Evolutionary conservation across 2,797 vertebrate genomes (phyloP).

Genomic region (Moxostoma hubbsi): DNA sequence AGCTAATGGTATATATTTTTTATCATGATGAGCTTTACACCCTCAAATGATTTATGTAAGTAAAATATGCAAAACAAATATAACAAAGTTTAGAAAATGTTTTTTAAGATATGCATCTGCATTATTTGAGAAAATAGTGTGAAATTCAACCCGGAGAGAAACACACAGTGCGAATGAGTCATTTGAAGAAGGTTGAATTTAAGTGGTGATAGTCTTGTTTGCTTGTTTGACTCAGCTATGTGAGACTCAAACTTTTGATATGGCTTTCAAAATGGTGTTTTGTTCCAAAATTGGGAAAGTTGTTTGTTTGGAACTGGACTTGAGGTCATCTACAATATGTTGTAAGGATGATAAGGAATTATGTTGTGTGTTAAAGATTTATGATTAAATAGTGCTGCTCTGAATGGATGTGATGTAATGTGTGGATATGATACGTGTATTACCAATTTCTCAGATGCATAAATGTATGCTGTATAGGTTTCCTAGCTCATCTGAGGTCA

Average conservation of each 20-base stretch:
- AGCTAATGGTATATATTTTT: not conserved
- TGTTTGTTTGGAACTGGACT: not conserved
- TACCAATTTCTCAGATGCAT: too few relatives aligned
- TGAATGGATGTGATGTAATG: too few relatives aligned
- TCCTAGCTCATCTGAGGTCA: too few relatives aligned
- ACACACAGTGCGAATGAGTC: not conserved
- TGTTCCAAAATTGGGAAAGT: not conserved
- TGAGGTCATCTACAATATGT: too few relatives aligned
- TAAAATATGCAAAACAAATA: not conserved
- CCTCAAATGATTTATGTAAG: not conserved
- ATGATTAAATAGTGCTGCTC: too few relatives aligned
- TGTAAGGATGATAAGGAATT: too few relatives aligned
- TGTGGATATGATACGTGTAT: too few relatives aligned
- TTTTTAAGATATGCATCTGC: not conserved
- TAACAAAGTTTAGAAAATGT: not conserved
- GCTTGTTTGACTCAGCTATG: constrained; percentile 7
- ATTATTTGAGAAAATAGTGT: not conserved
- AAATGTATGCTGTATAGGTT: too few relatives aligned
- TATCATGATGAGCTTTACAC: not conserved
- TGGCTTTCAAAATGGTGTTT: not conserved
- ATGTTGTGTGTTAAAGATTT: too few relatives aligned
- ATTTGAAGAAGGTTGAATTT: not conserved
- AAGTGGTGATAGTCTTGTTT: not conserved
- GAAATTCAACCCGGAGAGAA: constrained; percentile 1
- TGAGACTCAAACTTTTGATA: not conserved